Conservation (phyloP, 1,140 invertebrate species). For the Caerostris extrusa region DNA sequence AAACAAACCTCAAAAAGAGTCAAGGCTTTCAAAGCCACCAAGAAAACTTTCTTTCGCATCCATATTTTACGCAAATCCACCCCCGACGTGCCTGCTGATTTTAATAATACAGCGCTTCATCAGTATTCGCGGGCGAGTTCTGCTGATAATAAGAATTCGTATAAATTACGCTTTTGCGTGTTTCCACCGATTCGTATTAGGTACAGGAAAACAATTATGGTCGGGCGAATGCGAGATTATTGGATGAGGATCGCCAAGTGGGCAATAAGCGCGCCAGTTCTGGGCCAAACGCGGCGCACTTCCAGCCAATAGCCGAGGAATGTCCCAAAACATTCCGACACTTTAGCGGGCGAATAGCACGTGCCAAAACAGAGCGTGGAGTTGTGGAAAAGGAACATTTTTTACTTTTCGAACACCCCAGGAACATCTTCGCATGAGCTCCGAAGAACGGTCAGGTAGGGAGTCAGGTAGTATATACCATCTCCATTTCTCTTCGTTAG, state of each 20-base stretch:
- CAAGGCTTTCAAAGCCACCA: neutral
- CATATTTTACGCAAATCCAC: neutral
- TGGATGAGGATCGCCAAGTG: neutral
- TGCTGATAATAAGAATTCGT: slow-evolving; percentile 36
- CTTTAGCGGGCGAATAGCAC: slow-evolving; percentile 8
- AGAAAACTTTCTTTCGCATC: neutral
- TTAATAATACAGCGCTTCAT: slow-evolving; percentile 54
- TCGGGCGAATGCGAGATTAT: neutral
- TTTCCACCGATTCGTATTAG: neutral
- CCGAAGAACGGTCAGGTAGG: neutral
- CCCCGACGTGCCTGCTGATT: slow-evolving; percentile 44
- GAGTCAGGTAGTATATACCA: slow-evolving; percentile 32
- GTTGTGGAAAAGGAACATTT: neutral
- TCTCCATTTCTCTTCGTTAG: neutral
- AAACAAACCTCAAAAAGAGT: neutral
- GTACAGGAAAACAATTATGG: slow-evolving; percentile 10
- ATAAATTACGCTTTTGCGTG: slow-evolving; percentile 66
- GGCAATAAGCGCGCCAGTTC: neutral
- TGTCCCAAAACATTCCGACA: slow-evolving; percentile 72
- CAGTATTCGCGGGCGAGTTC: slow-evolving; percentile 8
- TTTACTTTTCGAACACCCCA: neutral
- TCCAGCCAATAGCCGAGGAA: slow-evolving; percentile 44
- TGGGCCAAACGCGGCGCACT: neutral
- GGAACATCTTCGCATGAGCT: neutral
- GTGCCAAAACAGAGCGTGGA: slow-evolving; percentile 42